These are phyloP conservation scores for Clamator glandarius DNA, from an alignment of 2,797 vertebrate genomes.

Conservation along the genomic window DNA sequence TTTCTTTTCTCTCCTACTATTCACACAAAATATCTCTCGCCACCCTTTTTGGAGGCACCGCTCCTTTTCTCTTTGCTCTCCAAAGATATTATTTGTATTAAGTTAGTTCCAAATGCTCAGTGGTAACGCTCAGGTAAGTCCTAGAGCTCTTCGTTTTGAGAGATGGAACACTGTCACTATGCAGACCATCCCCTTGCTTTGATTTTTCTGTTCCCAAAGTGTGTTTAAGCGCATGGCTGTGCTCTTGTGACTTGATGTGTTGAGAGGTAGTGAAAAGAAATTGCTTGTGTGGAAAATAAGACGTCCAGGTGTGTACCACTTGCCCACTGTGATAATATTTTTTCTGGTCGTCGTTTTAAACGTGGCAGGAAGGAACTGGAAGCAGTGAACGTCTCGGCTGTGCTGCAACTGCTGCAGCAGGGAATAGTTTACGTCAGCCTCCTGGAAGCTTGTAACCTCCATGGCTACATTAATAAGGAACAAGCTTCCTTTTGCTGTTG, in stretches of 20 bases:
- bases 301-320: not conserved
- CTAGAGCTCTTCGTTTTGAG: not conserved
- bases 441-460: conserved; percentile 18
- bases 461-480: not conserved
- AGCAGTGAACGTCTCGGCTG: not conserved
- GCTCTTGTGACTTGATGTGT: not conserved
- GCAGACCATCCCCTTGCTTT: not conserved
- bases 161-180: not conserved
- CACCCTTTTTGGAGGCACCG: not conserved
- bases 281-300: not conserved
- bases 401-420: not conserved
- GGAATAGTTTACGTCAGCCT: conserved; percentile 32
- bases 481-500: conserved; percentile 28
- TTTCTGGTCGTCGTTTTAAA: not conserved
- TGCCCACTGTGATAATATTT: not conserved
- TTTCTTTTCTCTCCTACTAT: not conserved
- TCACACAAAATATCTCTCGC: not conserved
- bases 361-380: conserved; percentile 32
- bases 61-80: not conserved
- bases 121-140: not conserved
- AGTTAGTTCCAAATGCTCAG: not conserved
- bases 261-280: not conserved
- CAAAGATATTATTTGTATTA: not conserved
- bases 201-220: not conserved
- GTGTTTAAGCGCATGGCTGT: fast-evolving